Evolutionary conservation across 2,888 invertebrate species (phyloP).

Genomic region (Coenonympha glycerion): DNA sequence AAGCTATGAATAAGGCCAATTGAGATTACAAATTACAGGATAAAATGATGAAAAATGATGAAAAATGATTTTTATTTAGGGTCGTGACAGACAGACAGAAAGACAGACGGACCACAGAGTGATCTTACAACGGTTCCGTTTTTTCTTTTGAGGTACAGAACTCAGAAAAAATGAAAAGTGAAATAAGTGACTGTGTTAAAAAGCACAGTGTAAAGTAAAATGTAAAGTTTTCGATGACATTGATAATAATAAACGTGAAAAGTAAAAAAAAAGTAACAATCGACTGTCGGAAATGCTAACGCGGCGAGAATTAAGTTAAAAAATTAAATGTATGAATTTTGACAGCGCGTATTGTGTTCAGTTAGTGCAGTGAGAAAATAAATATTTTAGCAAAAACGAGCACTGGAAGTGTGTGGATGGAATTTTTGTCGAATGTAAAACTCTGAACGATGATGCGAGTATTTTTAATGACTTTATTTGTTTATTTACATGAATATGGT

Average conservation of each 20-base stretch:
- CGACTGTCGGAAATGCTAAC: not conserved
- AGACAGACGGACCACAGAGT: no score
- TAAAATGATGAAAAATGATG: no score
- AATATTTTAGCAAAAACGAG: not conserved
- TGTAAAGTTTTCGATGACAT: not conserved
- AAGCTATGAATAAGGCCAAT: no score
- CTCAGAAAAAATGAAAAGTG: no score
- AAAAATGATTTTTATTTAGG: no score
- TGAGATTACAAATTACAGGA: no score
- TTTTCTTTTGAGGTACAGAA: no score
- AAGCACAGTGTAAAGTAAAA: no score
- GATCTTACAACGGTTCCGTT: no score
- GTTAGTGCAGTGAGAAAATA: not conserved
- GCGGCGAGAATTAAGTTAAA: conserved; percentile 1
- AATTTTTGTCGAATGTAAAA: not conserved
- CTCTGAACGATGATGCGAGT: no score
- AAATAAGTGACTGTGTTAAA: not conserved
- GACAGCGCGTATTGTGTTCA: not conserved
- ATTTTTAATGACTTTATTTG: not conserved
- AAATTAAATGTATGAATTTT: conserved; percentile 1
- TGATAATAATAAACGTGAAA: not conserved
- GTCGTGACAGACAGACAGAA: no score
- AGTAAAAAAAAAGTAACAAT: not conserved
- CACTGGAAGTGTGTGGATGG: not conserved
- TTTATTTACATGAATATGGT: not conserved